Conservation (phyloP, 2,113 vertebrate genomes). For the Pholis gunnellus region DNA sequence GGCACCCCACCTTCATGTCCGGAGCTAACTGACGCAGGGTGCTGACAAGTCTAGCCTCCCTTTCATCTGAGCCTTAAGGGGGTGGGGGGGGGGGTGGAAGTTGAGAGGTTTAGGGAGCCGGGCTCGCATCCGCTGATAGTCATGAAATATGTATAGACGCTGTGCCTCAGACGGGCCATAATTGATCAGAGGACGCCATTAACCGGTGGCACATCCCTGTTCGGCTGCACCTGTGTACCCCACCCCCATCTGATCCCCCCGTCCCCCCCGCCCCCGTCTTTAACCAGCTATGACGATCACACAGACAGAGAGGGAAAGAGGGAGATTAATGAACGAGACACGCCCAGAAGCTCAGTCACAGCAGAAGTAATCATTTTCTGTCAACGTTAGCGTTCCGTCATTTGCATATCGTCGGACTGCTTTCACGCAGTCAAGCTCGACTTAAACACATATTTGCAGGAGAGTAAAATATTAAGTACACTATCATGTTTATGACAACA, state of each 20-base stretch:
- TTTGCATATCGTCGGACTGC: constrained; percentile 26
- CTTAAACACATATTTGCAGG: constrained; percentile 28
- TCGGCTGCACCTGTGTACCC: constrained; percentile 77
- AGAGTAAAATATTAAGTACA: constrained; percentile 28
- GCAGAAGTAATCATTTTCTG: constrained; percentile 42
- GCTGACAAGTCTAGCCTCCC: constrained; percentile 74
- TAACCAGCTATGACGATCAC: constrained; percentile 44
- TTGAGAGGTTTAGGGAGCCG: constrained; percentile 31
- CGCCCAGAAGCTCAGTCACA: constrained; percentile 60
- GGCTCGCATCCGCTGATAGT: constrained; percentile 55
- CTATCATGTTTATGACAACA: constrained; percentile 19
- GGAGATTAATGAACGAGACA: constrained; percentile 51
- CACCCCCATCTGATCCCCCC: constrained; percentile 28
- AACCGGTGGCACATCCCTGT: constrained; percentile 28
- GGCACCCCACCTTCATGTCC: constrained; percentile 64
- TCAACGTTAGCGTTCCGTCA: constrained; percentile 28
- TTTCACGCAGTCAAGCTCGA: constrained; percentile 8
- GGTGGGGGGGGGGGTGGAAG: constrained; percentile 8
- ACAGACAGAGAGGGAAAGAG: constrained; percentile 39
- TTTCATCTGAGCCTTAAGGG: constrained; percentile 70
- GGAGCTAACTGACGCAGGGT: constrained; percentile 56
- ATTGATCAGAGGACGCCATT: constrained; percentile 72
- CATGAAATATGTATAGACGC: constrained; percentile 83
- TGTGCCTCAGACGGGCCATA: constrained; percentile 54
- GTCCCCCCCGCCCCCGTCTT: constrained; percentile 39